Percentiles rank a stretch among this genome's conserved stretches.
Conservation (phyloP, 2,113 vertebrate genomes). For the Gymnorhina tibicen region DNA sequence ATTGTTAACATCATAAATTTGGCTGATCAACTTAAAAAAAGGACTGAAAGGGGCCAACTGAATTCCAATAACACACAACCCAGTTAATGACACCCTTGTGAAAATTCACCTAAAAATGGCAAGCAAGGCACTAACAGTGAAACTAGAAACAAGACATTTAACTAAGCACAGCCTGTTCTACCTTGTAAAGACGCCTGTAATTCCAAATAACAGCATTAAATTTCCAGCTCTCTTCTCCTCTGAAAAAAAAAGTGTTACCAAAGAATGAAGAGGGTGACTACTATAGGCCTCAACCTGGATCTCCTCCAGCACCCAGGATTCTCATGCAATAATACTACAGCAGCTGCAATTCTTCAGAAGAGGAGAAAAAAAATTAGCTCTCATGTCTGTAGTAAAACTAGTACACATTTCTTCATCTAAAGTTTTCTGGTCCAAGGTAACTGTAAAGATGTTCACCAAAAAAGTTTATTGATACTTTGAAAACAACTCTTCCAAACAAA, state of each 20-base stretch:
- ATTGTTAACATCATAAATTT: slow-evolving; percentile 7
- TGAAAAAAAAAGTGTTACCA: background rate
- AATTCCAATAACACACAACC: background rate
- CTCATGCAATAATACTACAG: background rate
- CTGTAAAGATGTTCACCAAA: background rate
- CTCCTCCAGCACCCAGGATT: background rate
- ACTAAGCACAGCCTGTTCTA: background rate
- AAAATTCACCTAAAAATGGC: background rate
- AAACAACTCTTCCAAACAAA: background rate
- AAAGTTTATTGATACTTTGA: background rate
- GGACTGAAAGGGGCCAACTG: background rate
- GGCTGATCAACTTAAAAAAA: background rate
- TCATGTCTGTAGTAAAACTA: background rate
- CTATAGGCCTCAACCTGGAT: background rate
- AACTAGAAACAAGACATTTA: background rate
- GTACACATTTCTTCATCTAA: background rate
- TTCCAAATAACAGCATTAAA: background rate
- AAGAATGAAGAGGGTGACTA: background rate
- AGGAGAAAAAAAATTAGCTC: background rate
- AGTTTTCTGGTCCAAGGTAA: background rate
- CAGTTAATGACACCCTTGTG: background rate
- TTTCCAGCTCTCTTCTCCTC: background rate
- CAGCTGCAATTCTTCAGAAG: background rate
- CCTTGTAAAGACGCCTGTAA: background rate
- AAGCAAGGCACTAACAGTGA: background rate